Conservation (phyloP, 2,113 vertebrate species). For the Damaliscus lunatus region DNA sequence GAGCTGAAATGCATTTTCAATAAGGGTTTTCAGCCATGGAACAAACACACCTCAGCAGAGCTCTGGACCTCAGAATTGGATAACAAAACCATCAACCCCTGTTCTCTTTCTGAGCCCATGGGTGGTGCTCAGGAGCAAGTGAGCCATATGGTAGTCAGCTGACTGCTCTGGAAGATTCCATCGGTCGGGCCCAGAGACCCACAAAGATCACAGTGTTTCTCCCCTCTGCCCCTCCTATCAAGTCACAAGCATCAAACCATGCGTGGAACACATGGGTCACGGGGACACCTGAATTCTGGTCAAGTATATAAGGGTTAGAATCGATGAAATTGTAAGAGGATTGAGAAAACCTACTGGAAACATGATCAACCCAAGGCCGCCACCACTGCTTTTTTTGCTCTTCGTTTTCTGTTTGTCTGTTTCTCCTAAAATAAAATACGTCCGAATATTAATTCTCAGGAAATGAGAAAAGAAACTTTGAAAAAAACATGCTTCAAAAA, state of each 20-base stretch:
- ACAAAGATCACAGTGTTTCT: not conserved
- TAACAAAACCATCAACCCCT: not conserved
- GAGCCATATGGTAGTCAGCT: not conserved
- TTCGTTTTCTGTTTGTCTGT: constrained; percentile 93
- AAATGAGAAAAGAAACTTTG: constrained; percentile 79
- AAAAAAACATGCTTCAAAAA: constrained; percentile 78
- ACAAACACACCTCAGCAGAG: not conserved
- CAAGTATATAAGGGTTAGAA: constrained; percentile 98
- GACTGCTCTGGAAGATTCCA: not conserved
- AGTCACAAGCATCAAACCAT: constrained; percentile 86
- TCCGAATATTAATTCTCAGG: constrained; percentile 92
- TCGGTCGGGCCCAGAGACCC: not conserved
- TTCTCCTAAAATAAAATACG: constrained; percentile 96
- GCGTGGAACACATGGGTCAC: constrained; percentile 79
- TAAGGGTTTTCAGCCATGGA: not conserved
- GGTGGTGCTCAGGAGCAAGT: not conserved
- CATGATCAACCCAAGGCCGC: constrained; percentile 99
- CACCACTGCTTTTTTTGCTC: constrained; percentile 99
- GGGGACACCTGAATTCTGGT: constrained; percentile 90
- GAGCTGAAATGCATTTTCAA: not conserved
- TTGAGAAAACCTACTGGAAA: constrained; percentile 98
- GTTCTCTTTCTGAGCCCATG: not conserved
- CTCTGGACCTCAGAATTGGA: not conserved
- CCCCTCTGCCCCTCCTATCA: constrained; percentile 73
- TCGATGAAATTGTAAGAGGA: constrained; percentile 87